phyloP scores from a whole-genome alignment of 2,888 invertebrate genomes.

The Aleiodes leptofemur region DNA sequence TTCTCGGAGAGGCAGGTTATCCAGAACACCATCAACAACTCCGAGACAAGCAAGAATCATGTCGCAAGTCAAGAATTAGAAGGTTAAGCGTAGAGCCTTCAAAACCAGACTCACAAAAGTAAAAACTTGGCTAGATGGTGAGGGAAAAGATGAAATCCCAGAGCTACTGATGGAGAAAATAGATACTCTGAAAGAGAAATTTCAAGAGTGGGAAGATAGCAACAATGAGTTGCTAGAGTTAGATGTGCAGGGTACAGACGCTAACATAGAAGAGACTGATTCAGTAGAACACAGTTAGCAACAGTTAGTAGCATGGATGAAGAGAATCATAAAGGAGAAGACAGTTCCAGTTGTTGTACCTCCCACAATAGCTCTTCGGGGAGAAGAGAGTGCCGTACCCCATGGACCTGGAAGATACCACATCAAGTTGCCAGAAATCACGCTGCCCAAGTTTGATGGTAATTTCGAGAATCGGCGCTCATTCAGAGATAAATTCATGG shows the following conservation, averaged over 20 bases:
- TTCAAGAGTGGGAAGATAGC: neutral
- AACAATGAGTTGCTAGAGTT: neutral
- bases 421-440: conserved; percentile 44
- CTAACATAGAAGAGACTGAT: neutral
- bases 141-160: neutral
- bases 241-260: neutral
- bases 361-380: too few species aligned
- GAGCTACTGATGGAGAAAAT: neutral
- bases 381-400: too few species aligned
- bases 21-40: too few species aligned
- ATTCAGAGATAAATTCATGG: conserved; percentile 16
- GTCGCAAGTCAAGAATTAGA: neutral
- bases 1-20: too few species aligned
- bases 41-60: too few species aligned
- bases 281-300: neutral
- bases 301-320: too few species aligned
- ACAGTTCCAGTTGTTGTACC: too few species aligned
- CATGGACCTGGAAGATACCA: neutral
- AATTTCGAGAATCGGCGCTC: conserved; percentile 10
- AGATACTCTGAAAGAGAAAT: neutral
- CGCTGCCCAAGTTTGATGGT: conserved; percentile 7
- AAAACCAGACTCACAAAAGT: neutral
- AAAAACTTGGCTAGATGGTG: neutral
- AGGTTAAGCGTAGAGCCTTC: neutral
- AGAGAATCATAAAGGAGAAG: too few species aligned